Conservation (phyloP, 2,888 invertebrate genomes). For the Meiosimyza platycephala region DNA sequence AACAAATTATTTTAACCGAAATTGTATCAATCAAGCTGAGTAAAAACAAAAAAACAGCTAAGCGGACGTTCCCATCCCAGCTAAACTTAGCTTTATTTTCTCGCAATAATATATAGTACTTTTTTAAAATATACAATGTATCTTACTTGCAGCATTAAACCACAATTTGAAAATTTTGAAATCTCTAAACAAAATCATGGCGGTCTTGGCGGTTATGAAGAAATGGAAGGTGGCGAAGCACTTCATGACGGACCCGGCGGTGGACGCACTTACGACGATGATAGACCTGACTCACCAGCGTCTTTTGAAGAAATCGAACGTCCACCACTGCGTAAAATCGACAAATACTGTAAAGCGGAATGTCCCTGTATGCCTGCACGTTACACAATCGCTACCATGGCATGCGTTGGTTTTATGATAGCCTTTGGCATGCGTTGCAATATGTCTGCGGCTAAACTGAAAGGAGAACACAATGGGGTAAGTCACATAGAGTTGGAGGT, state of each 20-base stretch:
- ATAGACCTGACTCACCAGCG: constrained; percentile 77
- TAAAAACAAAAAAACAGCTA: too few species aligned
- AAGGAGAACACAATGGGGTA: constrained; percentile 75
- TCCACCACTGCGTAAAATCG: constrained; percentile 86
- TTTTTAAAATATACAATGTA: neutral
- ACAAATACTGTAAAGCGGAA: constrained; percentile 88
- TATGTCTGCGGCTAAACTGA: constrained; percentile 96
- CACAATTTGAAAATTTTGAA: constrained; percentile 61
- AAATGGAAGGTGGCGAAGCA: constrained; percentile 62
- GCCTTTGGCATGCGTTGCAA: constrained; percentile 99
- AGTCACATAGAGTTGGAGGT: too few species aligned
- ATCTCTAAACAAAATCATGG: constrained; percentile 62
- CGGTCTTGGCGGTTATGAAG: constrained; percentile 64
- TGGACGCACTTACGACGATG: constrained; percentile 65
- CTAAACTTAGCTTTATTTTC: too few species aligned
- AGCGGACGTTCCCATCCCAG: too few species aligned
- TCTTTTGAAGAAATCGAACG: constrained; percentile 86
- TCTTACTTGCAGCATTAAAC: constrained; percentile 52
- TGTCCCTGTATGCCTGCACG: constrained; percentile 86
- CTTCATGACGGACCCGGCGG: constrained; percentile 61
- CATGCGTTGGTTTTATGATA: constrained; percentile 91
- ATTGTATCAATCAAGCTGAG: too few species aligned
- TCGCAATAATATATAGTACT: too few species aligned
- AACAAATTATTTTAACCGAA: too few species aligned
- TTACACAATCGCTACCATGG: constrained; percentile 87